phyloP scores from a whole-genome alignment of 1,140 invertebrate genomes.

The Acyrthosiphon pisum region DNA sequence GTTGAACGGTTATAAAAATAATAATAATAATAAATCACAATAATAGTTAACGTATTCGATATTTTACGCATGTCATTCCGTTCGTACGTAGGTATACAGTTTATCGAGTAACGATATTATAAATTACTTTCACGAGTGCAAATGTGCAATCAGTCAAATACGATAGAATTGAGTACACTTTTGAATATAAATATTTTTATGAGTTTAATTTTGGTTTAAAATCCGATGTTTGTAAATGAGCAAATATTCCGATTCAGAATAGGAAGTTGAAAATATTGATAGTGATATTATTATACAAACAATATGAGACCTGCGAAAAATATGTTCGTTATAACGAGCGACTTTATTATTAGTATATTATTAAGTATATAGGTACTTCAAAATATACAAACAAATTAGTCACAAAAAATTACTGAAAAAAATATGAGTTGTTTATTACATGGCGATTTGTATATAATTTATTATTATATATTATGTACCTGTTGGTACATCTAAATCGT shows the following conservation, averaged over 20 bases:
- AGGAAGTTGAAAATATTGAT: background rate
- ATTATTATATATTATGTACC: background rate
- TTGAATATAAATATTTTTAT: background rate
- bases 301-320: background rate
- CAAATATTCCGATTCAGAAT: background rate
- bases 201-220: background rate
- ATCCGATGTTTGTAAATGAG: background rate
- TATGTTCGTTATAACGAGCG: background rate
- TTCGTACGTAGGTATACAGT: background rate
- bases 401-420: background rate
- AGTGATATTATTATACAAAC: background rate
- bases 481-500: background rate
- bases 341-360: background rate
- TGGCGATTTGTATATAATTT: background rate
- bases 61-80: background rate
- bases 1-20: constrained; percentile 10
- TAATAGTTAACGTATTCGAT: background rate
- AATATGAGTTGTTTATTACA: background rate
- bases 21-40: background rate
- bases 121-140: background rate
- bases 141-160: background rate
- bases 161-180: background rate
- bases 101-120: background rate
- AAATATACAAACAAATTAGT: background rate
- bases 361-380: background rate